A percentile compares a stretch with the other conserved stretches of the same genome.
Conservation (phyloP, 2,113 vertebrate species). For the Silurus meridionalis region DNA sequence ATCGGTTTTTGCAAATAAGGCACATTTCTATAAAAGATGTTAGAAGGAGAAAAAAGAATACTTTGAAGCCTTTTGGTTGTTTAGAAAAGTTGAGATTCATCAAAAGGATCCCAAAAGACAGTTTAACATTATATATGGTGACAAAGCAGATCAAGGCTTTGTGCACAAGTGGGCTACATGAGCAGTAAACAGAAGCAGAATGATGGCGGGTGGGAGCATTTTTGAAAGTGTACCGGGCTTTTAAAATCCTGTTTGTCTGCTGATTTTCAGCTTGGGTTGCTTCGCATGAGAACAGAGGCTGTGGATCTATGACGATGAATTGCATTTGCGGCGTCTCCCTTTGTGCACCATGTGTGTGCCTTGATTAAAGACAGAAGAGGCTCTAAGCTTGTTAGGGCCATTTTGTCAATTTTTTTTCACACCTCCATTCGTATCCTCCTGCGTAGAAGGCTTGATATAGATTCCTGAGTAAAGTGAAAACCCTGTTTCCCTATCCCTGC, state of each 20-base stretch:
- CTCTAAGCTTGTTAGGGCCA: slow-evolving; percentile 78
- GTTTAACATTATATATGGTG: background rate
- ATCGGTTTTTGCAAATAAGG: background rate
- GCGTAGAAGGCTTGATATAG: slow-evolving; percentile 67
- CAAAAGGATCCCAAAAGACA: background rate
- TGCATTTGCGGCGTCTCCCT: slow-evolving; percentile 70
- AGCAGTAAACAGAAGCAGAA: slow-evolving; percentile 14
- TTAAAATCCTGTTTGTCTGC: slow-evolving; percentile 58
- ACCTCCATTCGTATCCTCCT: slow-evolving; percentile 75
- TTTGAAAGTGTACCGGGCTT: slow-evolving; percentile 55
- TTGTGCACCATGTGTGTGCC: slow-evolving; percentile 77
- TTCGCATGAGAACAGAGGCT: slow-evolving; percentile 62
- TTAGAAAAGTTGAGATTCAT: background rate
- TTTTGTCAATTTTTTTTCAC: slow-evolving; percentile 80
- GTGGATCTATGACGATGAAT: slow-evolving; percentile 64
- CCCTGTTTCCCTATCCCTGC: slow-evolving; percentile 57
- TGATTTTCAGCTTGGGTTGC: slow-evolving; percentile 61
- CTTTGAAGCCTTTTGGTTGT: background rate
- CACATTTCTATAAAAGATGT: background rate
- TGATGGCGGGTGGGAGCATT: slow-evolving; percentile 60
- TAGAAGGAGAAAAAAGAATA: background rate
- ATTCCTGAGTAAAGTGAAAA: slow-evolving; percentile 64
- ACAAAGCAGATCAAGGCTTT: slow-evolving; percentile 22
- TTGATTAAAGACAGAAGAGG: slow-evolving; percentile 79
- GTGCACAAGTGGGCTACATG: background rate